Evolutionary conservation across 1,140 invertebrate genomes (phyloP), one percentile per base, ranked within the genome.

Genomic region (Saccostrea glomerata): DNA sequence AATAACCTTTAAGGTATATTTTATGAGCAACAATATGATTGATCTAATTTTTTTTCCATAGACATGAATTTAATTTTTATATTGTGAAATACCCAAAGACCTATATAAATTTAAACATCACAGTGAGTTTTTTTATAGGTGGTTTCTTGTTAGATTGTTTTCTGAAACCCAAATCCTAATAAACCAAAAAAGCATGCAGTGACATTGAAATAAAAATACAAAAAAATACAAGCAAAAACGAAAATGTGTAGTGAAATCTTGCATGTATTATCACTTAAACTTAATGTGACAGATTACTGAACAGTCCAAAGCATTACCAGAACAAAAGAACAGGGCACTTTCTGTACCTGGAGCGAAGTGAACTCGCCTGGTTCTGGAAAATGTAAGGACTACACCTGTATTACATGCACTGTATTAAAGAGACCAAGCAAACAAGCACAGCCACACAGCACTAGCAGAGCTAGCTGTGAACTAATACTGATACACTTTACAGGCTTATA

Each of bases 311-410:
- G 58, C 58, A 63, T 63, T 20, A 60, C 13, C 58, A 77, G 60
- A 77, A 77, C 25, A 77, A 77, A 12, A 77, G 12, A 77, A 36
- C 70, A 77, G 5, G 70, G 70, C 70, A 77, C 70, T 77, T 25
- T n/a, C 82, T 58, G 55, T 85, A 85, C 84, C 84, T 85, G 84
- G 58, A 23, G 84, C 55, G 36, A 85, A 85, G 25, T 85, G 84
- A 12, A 85, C 84, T 40, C 56, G n/a, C 56, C 30, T 85, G 25
- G 25, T 63, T 85, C 84, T 85, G 84, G 40, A 85, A 85, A 85
- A 85, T 30, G 55, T 23, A 85, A 85, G 15, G 40, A 55, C 82
- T 84, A 84, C 20, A 84, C 82, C 82, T 55, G n/a, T n/a, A 55
- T 55, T 17, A n/a, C 17, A 84, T 84, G 82, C 40, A 84, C 7